Conservation (phyloP, 1,140 invertebrate species). For the Drosophila ironensis region DNA sequence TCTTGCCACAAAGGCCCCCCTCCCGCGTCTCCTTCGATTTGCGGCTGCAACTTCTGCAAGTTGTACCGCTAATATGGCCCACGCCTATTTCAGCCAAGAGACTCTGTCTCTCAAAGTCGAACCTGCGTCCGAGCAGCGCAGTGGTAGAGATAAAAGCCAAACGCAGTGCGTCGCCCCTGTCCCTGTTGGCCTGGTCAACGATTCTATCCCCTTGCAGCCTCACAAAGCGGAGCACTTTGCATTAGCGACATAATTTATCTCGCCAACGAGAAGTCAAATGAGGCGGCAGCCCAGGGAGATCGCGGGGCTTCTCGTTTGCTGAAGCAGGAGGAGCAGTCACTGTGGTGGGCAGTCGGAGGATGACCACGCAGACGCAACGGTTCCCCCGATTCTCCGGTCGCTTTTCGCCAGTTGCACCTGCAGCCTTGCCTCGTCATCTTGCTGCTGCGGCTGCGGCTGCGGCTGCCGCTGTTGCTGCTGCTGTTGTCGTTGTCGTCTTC, state of each 20-base stretch:
- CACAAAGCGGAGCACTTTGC: constrained; percentile 78
- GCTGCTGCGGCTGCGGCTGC: constrained; percentile 25
- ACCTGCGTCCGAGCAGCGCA: background rate
- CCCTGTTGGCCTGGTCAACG: background rate
- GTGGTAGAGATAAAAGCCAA: constrained; percentile 67
- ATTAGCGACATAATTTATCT: constrained; percentile 82
- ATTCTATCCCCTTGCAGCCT: constrained; percentile 25
- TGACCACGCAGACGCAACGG: constrained; percentile 74
- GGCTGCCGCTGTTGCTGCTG: constrained; percentile 36
- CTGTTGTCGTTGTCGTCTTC: constrained; percentile 67
- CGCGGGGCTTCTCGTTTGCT: constrained; percentile 4
- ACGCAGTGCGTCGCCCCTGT: constrained; percentile 52
- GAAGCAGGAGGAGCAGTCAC: constrained; percentile 14
- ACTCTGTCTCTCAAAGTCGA: constrained; percentile 16
- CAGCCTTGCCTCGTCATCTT: constrained; percentile 76
- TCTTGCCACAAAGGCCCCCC: background rate
- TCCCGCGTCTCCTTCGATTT: background rate
- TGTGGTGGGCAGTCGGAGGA: constrained; percentile 24
- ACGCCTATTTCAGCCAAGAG: constrained; percentile 63
- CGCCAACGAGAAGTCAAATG: constrained; percentile 75
- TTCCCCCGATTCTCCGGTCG: constrained; percentile 23
- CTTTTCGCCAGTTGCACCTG: constrained; percentile 64
- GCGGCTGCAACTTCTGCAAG: constrained; percentile 55
- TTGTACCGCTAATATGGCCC: constrained; percentile 77
- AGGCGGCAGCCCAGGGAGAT: constrained; percentile 17